phyloP scores from a whole-genome alignment of 2,113 vertebrate genomes.

The Nymphicus hollandicus region DNA sequence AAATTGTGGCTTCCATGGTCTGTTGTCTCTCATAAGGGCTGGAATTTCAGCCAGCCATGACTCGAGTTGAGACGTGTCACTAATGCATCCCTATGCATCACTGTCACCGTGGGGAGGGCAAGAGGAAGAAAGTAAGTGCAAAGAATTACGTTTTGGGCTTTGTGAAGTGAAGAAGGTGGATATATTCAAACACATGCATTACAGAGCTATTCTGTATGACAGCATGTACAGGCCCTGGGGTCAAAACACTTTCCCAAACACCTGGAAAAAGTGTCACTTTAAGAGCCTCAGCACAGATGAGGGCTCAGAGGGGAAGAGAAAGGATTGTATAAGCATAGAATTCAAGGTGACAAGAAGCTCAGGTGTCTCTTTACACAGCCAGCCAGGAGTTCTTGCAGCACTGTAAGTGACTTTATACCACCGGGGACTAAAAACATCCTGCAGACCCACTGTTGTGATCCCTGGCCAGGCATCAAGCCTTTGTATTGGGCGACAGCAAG shows the following conservation, averaged over 20 bases:
- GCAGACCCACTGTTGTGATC: background rate
- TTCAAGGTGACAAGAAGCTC: background rate
- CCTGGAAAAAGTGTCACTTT: background rate
- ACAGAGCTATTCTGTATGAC: background rate
- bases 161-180: background rate
- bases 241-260: background rate
- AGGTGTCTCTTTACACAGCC: background rate
- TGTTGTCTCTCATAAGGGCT: conserved; percentile 23
- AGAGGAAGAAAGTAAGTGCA: background rate
- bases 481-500: background rate
- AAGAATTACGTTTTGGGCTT: background rate
- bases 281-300: background rate
- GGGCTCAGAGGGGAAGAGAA: background rate
- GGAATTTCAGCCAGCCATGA: conserved; percentile 27
- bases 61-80: background rate
- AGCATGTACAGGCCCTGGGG: background rate
- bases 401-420: background rate
- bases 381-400: background rate
- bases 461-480: background rate
- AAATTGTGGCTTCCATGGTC: background rate
- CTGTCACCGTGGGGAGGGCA: background rate
- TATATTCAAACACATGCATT: background rate
- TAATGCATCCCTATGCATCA: background rate
- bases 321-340: background rate
- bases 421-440: background rate